phyloP scores from a whole-genome alignment of 1,140 invertebrate species.

The Listronotus bonariensis region DNA sequence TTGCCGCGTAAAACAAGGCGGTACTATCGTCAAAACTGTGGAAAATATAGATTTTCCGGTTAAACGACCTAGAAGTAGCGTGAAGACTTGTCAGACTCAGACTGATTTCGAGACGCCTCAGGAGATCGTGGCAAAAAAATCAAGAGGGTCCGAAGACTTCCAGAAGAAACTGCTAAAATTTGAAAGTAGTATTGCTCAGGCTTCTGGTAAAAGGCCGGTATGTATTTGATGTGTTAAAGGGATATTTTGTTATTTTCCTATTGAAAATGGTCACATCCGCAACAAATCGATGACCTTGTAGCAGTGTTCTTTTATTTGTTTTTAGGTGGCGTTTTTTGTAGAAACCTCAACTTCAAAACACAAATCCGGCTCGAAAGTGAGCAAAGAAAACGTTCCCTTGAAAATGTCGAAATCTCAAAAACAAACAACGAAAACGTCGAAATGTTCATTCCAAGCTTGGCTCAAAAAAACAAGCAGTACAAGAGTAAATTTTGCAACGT shows the following conservation, averaged over 20 bases:
- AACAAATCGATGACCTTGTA: no score
- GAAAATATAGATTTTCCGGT: background rate
- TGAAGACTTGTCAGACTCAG: slow-evolving; percentile 53
- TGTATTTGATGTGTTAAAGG: background rate
- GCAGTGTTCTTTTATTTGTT: no score
- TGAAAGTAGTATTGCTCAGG: slow-evolving; percentile 46
- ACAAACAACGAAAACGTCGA: slow-evolving; percentile 32
- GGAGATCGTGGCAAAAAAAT: slow-evolving; percentile 48
- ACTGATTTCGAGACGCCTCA: slow-evolving; percentile 52
- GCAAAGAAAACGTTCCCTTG: slow-evolving; percentile 48
- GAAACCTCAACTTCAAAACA: slow-evolving; percentile 50
- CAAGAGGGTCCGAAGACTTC: slow-evolving; percentile 51
- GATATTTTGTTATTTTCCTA: no score
- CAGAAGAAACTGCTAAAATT: slow-evolving; percentile 53
- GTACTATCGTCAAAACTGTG: background rate
- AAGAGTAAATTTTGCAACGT: slow-evolving; percentile 58
- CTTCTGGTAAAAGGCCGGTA: slow-evolving; percentile 38
- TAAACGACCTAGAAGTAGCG: slow-evolving; percentile 21
- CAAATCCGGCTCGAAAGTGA: slow-evolving; percentile 49
- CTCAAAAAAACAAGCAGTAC: slow-evolving; percentile 59
- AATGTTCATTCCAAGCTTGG: slow-evolving; percentile 62
- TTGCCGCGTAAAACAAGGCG: no score
- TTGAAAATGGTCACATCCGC: no score
- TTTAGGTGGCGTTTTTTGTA: slow-evolving; percentile 60
- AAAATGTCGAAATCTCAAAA: slow-evolving; percentile 49